Evolutionary conservation across 2,888 invertebrate genomes (phyloP).

Genomic region (Aphidoletes aphidimyza): DNA sequence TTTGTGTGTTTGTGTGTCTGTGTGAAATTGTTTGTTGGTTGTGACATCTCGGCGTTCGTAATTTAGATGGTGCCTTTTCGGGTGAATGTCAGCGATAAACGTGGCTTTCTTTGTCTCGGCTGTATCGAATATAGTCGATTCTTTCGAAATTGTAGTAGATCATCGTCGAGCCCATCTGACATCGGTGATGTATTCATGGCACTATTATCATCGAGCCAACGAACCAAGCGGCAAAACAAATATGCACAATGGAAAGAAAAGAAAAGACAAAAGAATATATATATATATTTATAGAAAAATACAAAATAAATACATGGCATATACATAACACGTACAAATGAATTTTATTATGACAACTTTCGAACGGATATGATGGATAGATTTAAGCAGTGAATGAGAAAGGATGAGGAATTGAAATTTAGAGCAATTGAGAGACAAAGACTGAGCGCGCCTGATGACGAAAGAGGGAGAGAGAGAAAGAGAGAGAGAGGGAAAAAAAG

Average conservation of each 20-base stretch:
- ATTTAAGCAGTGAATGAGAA: background rate
- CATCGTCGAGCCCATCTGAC: slow-evolving; percentile 20
- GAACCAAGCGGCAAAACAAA: background rate
- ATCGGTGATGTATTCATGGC: slow-evolving; percentile 15
- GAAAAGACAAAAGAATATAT: background rate
- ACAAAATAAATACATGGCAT: background rate
- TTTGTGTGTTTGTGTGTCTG: background rate
- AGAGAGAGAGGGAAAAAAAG: background rate
- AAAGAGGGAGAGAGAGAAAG: background rate
- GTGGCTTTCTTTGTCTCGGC: slow-evolving; percentile 64
- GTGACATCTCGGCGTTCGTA: background rate
- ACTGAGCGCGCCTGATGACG: background rate
- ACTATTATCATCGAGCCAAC: background rate
- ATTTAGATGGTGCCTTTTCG: slow-evolving; percentile 40
- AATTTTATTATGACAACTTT: background rate
- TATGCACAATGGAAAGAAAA: background rate
- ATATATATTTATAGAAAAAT: background rate
- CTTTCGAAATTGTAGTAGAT: slow-evolving; percentile 60
- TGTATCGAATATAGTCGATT: slow-evolving; percentile 65
- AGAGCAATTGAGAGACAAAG: background rate
- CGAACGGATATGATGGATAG: background rate
- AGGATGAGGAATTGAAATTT: background rate
- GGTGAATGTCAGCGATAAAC: slow-evolving; percentile 58
- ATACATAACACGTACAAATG: background rate
- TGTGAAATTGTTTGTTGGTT: background rate